These are phyloP conservation scores for Spheniscus humboldti DNA, from an alignment of 2,797 vertebrate species.

Conservation along the genomic window DNA sequence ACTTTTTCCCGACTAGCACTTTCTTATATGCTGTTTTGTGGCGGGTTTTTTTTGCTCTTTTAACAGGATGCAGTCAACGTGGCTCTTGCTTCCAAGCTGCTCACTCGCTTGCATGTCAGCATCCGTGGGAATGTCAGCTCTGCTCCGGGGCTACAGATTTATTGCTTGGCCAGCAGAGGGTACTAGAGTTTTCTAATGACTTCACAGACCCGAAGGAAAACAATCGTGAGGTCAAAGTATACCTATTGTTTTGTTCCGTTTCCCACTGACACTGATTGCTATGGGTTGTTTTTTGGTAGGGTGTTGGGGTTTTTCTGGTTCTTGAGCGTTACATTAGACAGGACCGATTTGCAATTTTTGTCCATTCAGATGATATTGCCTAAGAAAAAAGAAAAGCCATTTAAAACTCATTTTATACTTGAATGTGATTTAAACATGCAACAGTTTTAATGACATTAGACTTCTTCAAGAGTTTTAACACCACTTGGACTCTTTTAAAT, in stretches of 20 bases:
- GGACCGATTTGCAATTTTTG: background rate
- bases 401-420: background rate
- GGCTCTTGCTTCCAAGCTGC: background rate
- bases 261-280: background rate
- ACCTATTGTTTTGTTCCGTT: background rate
- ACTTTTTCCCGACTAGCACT: background rate
- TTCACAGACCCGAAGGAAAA: background rate
- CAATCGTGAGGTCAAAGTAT: background rate
- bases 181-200: conserved; percentile 67
- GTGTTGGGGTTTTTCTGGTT: background rate
- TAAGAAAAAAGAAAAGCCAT: background rate
- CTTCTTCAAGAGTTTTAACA: background rate
- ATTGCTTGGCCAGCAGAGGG: conserved; percentile 73
- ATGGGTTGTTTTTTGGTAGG: background rate
- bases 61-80: background rate
- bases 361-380: background rate
- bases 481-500: background rate
- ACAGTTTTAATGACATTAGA: background rate
- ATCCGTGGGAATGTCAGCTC: background rate
- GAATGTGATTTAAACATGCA: background rate
- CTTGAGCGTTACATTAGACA: background rate
- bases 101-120: background rate
- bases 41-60: background rate
- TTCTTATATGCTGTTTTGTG: background rate
- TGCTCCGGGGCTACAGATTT: background rate